phyloP scores from a whole-genome alignment of 2,113 vertebrate species.

The Glareola pratincola region DNA sequence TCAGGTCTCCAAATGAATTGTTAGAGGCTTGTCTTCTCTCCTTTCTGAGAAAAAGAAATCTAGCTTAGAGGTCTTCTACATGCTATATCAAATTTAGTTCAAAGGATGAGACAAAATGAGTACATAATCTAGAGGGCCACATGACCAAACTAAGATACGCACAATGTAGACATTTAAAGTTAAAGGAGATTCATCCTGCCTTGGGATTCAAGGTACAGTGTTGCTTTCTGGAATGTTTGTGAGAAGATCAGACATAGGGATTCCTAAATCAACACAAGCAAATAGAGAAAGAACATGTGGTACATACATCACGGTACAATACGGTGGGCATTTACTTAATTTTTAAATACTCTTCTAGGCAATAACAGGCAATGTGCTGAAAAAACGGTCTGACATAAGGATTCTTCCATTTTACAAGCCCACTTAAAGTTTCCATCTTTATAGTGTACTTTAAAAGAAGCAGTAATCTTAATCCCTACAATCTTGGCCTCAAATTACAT shows the following conservation, averaged over 20 bases:
- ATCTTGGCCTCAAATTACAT: not conserved
- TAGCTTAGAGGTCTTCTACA: not conserved
- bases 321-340: not conserved
- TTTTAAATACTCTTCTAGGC: not conserved
- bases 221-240: not conserved
- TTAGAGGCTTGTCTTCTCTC: not conserved
- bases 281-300: not conserved
- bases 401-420: constrained; percentile 34
- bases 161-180: not conserved
- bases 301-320: not conserved
- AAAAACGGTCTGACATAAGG: constrained; percentile 16
- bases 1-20: not conserved
- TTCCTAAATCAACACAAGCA: not conserved
- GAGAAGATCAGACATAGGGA: not conserved
- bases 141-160: not conserved
- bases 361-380: constrained; percentile 1
- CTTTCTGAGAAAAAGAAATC: not conserved
- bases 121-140: not conserved
- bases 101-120: not conserved
- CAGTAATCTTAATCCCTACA: constrained; percentile 28
- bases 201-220: not conserved
- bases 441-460: constrained; percentile 7
- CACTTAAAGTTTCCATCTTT: constrained; percentile 15
- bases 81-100: not conserved
- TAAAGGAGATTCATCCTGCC: not conserved